phyloP scores from a whole-genome alignment of 92 coral and sea anemone species.

The Epizoanthus rinbou region DNA sequence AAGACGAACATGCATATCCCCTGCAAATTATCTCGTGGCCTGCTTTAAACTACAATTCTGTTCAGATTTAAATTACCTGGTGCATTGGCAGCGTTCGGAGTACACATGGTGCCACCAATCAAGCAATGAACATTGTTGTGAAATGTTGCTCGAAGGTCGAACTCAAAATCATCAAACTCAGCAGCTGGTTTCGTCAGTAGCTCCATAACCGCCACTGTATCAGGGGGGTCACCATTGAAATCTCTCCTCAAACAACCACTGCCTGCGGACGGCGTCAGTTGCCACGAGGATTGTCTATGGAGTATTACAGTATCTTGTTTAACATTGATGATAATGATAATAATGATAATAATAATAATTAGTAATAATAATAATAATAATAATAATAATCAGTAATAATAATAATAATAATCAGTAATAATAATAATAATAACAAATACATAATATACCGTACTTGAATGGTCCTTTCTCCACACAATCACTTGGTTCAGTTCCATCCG shows the following conservation, averaged over 20 bases:
- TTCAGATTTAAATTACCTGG: background rate
- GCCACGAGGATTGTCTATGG: background rate
- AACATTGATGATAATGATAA: too few relatives aligned
- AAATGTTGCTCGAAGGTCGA: background rate
- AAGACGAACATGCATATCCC: too few relatives aligned
- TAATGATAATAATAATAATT: too few relatives aligned
- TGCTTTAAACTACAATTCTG: too few relatives aligned
- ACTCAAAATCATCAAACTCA: slow-evolving; percentile 9
- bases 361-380: too few relatives aligned
- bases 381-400: too few relatives aligned
- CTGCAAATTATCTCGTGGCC: too few relatives aligned
- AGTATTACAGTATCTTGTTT: too few relatives aligned
- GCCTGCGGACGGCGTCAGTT: background rate
- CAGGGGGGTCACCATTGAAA: slow-evolving; percentile 18
- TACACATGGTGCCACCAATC: slow-evolving; percentile 10
- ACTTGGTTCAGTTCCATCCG: slow-evolving; percentile 25
- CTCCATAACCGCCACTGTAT: background rate
- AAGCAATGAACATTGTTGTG: slow-evolving; percentile 11
- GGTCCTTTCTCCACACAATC: slow-evolving; percentile 39
- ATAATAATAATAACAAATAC: too few relatives aligned
- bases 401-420: too few relatives aligned
- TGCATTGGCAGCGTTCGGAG: background rate
- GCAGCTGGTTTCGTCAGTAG: background rate
- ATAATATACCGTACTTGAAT: background rate
- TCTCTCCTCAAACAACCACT: background rate